Conservation (phyloP, 2,888 invertebrate genomes). For the Microplitis deprimator region DNA sequence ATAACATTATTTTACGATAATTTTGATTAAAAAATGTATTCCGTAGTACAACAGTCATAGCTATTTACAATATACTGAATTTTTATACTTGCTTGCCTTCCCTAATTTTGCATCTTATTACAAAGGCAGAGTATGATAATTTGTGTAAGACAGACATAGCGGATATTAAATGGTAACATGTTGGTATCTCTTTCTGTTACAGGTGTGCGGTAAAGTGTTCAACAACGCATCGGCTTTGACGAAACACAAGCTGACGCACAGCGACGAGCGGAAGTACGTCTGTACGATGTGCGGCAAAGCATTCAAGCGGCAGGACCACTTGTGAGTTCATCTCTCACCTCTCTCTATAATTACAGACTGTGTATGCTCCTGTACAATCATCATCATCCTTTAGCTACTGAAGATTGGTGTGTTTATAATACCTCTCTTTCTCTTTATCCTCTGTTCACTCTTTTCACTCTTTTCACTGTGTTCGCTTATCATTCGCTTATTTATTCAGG, state of each 20-base stretch:
- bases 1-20: too few species aligned
- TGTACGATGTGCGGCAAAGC: conserved; percentile 97
- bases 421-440: conserved; percentile 9
- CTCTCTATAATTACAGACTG: conserved; percentile 23
- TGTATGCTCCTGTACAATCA: neutral
- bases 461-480: neutral
- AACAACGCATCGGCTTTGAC: conserved; percentile 97
- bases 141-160: neutral
- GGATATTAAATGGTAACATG: conserved; percentile 30
- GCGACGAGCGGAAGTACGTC: conserved; percentile 96
- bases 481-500: too few species aligned
- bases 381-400: neutral
- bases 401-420: too few species aligned
- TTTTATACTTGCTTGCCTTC: too few species aligned
- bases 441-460: neutral
- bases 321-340: conserved; percentile 81
- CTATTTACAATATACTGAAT: too few species aligned
- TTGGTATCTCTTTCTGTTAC: conserved; percentile 59
- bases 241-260: conserved; percentile 97
- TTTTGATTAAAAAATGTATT: too few species aligned
- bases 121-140: neutral
- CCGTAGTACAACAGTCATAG: too few species aligned
- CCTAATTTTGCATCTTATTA: too few species aligned
- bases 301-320: conserved; percentile 98
- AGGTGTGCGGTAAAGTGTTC: conserved; percentile 97